Evolutionary conservation across 2,113 vertebrate species (phyloP).

Genomic region (Otocyon megalotis): DNA sequence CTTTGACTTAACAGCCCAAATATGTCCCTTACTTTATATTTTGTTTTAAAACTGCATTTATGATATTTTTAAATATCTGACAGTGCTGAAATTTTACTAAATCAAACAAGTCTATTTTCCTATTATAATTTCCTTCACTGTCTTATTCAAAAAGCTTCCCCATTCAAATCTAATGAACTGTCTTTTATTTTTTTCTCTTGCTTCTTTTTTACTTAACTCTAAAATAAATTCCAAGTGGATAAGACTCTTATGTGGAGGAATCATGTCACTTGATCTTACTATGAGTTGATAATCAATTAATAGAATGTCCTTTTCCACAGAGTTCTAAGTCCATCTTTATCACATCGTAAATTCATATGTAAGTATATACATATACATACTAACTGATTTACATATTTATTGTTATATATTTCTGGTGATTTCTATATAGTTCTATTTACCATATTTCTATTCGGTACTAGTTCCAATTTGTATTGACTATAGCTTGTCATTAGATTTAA

Average conservation of each 20-base stretch:
- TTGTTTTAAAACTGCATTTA: background rate
- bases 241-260: background rate
- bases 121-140: background rate
- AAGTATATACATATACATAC: background rate
- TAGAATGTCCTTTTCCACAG: background rate
- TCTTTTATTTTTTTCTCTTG: background rate
- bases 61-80: background rate
- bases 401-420: background rate
- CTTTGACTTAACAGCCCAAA: background rate
- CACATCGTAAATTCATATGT: background rate
- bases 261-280: background rate
- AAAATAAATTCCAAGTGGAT: slow-evolving; percentile 19
- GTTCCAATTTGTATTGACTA: background rate
- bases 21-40: background rate
- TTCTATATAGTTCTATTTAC: background rate
- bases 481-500: background rate
- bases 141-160: background rate
- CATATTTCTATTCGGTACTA: background rate
- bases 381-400: background rate
- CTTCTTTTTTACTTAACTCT: slow-evolving; percentile 1
- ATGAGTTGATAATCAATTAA: background rate
- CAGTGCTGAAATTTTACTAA: background rate
- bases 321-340: background rate
- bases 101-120: background rate
- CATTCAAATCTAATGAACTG: background rate